These are phyloP conservation scores for Zele albiditarsus DNA, from an alignment of 2,888 invertebrate species.

Conservation along the genomic window DNA sequence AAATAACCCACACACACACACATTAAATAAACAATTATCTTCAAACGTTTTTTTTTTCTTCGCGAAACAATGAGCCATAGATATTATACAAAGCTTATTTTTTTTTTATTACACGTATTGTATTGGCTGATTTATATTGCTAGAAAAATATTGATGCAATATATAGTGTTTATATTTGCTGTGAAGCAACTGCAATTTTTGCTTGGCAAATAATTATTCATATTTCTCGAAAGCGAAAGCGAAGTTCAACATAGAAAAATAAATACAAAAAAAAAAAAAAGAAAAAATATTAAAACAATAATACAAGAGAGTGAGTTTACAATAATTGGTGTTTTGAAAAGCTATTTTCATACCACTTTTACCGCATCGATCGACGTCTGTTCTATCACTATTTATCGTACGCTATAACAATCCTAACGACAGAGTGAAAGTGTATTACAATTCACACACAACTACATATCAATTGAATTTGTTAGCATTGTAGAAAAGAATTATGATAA, in stretches of 20 bases:
- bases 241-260: neutral
- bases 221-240: neutral
- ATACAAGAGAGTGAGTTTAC: neutral
- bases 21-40: neutral
- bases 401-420: slow-evolving; percentile 65
- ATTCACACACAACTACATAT: slow-evolving; percentile 5
- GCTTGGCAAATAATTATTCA: neutral
- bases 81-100: slow-evolving; percentile 4
- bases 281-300: neutral
- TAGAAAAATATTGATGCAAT: slow-evolving; percentile 2
- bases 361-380: slow-evolving; percentile 12
- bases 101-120: neutral
- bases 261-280: neutral
- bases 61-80: neutral
- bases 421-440: slow-evolving; percentile 41
- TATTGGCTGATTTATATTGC: neutral
- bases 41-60: neutral
- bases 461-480: slow-evolving; percentile 8
- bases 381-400: slow-evolving; percentile 53
- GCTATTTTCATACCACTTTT: slow-evolving; percentile 18
- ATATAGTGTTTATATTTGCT: neutral
- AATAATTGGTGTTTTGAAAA: neutral
- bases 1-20: neutral
- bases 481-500: neutral
- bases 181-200: slow-evolving; percentile 6